Base-by-base conservation (phyloP, 1,140 invertebrate species). In the Pararge aegeria region DNA sequence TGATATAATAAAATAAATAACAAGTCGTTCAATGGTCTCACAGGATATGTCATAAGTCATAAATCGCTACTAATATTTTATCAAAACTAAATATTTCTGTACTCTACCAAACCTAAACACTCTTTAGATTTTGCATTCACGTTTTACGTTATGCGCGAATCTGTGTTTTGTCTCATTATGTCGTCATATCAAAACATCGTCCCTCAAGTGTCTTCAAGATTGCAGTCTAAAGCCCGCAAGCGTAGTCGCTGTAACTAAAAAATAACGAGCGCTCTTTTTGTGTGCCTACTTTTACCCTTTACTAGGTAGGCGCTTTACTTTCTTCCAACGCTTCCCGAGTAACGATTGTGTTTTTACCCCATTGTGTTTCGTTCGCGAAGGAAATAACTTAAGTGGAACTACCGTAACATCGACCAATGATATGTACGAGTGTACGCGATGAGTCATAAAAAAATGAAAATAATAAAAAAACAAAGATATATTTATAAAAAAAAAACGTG, bases 241-340 rank as follows among this genome's bases (percentile, higher is more conserved):
- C 42, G 20, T 42, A 29, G 46, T 15, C 10, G 29, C 15, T 42
- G 46, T 29, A 30, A 24, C 34, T 51, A 51, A 49, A 50, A 24
- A 40, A 51, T 58, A 58, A 58, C 46, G 48, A 58, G 55, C 46
- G 48, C 46, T 51, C 55, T 51, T 40, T 58, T 57, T 57, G 27
- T 56, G 19, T 56, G 16, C 44, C 13, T 55, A 29, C 46, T 57
- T 50, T 29, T 30, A 49, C 20, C 42, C 42, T 46, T 46, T 20
- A 12, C 42, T 46, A 46, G 20, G 16, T 13, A 42, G 6, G 13
- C 42, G 19, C 10, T 46, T 46, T 20, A 46, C 42, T 46, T 46
- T 46, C 42, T 46, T 12, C 42, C 18, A 46, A 46, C 18, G 42
- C 12, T 46, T 46, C 42, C 18, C 42, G 10, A 19, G 42, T 46